Evolutionary conservation across 2,888 invertebrate species (phyloP).

Genomic region (Omphaloscelis lunosa): DNA sequence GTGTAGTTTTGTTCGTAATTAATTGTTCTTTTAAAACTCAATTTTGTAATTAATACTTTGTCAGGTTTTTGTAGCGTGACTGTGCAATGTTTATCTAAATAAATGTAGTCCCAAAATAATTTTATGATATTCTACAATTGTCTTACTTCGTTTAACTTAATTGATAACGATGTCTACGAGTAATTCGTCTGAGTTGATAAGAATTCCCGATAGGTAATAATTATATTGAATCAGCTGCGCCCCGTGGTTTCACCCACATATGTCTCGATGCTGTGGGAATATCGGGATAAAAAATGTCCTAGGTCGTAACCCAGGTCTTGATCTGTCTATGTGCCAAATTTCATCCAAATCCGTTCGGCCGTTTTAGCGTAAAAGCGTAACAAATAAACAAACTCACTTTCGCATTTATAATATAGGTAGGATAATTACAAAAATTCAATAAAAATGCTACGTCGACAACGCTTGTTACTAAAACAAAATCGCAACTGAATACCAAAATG

Average conservation of each 20-base stretch:
- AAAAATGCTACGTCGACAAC: neutral
- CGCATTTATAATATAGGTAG: too few relatives aligned
- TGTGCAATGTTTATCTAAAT: slow-evolving; percentile 31
- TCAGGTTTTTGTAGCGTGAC: slow-evolving; percentile 28
- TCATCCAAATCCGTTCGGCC: too few relatives aligned
- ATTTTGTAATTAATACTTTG: slow-evolving; percentile 19
- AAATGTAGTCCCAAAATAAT: slow-evolving; percentile 17
- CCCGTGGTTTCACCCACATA: too few relatives aligned
- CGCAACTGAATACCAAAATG: neutral
- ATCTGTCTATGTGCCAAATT: too few relatives aligned
- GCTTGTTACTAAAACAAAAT: slow-evolving; percentile 17
- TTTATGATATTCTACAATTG: slow-evolving; percentile 10
- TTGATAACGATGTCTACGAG: slow-evolving; percentile 25
- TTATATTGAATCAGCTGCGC: neutral
- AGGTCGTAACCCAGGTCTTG: too few relatives aligned
- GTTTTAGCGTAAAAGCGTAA: too few relatives aligned
- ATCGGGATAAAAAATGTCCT: too few relatives aligned
- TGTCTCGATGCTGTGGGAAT: too few relatives aligned
- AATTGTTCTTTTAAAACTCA: neutral
- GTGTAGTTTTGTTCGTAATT: neutral
- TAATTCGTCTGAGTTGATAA: slow-evolving; percentile 30
- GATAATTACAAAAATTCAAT: neutral
- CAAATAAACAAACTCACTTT: too few relatives aligned
- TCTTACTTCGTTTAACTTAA: slow-evolving; percentile 30
- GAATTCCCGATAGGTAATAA: neutral